phyloP scores from a whole-genome alignment of 2,888 invertebrate species.

The Merodon equestris region DNA sequence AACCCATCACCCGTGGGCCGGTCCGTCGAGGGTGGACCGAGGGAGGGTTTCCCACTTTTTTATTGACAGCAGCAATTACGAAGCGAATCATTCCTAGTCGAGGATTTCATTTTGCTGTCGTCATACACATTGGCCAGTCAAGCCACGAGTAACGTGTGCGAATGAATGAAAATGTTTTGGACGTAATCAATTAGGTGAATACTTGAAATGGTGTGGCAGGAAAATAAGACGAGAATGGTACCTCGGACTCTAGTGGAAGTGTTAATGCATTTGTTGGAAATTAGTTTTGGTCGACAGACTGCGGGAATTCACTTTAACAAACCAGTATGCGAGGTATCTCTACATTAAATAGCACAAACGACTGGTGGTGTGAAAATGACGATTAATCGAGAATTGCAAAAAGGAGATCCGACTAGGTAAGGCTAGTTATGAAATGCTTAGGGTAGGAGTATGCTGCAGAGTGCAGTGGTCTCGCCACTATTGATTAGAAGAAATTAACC shows the following conservation, averaged over 20 bases:
- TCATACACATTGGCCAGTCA: conserved; percentile 67
- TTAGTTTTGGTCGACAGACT: conserved; percentile 31
- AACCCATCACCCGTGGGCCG: too few relatives aligned
- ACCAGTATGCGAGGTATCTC: too few relatives aligned
- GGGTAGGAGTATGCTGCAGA: too few relatives aligned
- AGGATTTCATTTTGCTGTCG: conserved; percentile 56
- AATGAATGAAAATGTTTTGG: conserved; percentile 56
- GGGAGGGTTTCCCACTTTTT: conserved; percentile 25
- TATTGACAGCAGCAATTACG: conserved; percentile 68
- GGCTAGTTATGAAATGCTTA: too few relatives aligned
- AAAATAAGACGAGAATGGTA: not conserved
- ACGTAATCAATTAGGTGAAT: conserved; percentile 57
- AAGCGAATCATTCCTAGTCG: conserved; percentile 49
- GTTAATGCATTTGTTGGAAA: conserved; percentile 62
- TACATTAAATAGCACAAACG: too few relatives aligned
- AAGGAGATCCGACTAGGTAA: too few relatives aligned
- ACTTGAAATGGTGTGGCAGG: conserved; percentile 12
- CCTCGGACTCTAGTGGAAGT: conserved; percentile 43
- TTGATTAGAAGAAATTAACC: too few relatives aligned
- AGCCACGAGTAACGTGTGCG: conserved; percentile 24
- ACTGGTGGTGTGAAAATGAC: too few relatives aligned
- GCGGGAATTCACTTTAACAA: too few relatives aligned
- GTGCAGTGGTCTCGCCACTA: too few relatives aligned
- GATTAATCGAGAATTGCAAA: too few relatives aligned
- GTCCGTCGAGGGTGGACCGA: conserved; percentile 7